These are phyloP conservation scores for Ceratoteleas bidentatus DNA, from an alignment of 1,140 invertebrate species.

Conservation along the genomic window DNA sequence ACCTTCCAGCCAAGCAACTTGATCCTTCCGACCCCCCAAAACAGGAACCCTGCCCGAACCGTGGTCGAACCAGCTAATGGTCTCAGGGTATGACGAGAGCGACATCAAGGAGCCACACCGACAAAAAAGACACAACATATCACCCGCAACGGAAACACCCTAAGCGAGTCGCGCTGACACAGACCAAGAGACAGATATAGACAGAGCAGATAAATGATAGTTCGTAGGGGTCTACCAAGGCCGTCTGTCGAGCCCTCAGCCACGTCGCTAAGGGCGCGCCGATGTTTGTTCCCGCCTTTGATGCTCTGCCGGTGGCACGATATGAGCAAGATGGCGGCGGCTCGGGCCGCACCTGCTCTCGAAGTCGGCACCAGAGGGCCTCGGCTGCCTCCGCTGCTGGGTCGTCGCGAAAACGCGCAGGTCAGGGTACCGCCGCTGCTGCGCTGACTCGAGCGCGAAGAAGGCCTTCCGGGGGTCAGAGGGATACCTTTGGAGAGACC, in stretches of 20 bases:
- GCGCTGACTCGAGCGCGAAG: slow-evolving; percentile 86
- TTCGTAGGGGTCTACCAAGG: slow-evolving; percentile 78
- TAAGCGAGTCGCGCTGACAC: slow-evolving; percentile 50
- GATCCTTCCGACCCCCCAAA: too few species aligned
- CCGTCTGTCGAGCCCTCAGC: slow-evolving; percentile 81
- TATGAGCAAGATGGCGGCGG: slow-evolving; percentile 94
- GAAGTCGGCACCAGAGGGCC: slow-evolving; percentile 87
- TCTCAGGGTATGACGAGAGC: slow-evolving; percentile 7
- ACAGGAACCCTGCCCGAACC: background rate
- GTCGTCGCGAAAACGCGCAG: slow-evolving; percentile 83
- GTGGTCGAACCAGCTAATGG: slow-evolving; percentile 8
- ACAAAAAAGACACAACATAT: slow-evolving; percentile 38
- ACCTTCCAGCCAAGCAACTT: too few species aligned
- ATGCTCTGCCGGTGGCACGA: slow-evolving; percentile 88
- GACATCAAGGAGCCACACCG: slow-evolving; percentile 21
- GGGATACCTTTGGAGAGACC: slow-evolving; percentile 80
- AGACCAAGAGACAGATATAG: slow-evolving; percentile 68
- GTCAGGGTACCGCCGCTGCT: slow-evolving; percentile 84
- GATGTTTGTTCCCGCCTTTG: slow-evolving; percentile 77
- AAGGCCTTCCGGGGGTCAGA: slow-evolving; percentile 84
- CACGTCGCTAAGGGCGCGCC: slow-evolving; percentile 81
- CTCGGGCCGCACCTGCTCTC: slow-evolving; percentile 92
- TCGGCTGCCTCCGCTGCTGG: slow-evolving; percentile 83
- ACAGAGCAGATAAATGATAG: slow-evolving; percentile 67
- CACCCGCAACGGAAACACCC: slow-evolving; percentile 44